Base-by-base conservation (phyloP, 2,113 vertebrate genomes). In the Zingel zingel region DNA sequence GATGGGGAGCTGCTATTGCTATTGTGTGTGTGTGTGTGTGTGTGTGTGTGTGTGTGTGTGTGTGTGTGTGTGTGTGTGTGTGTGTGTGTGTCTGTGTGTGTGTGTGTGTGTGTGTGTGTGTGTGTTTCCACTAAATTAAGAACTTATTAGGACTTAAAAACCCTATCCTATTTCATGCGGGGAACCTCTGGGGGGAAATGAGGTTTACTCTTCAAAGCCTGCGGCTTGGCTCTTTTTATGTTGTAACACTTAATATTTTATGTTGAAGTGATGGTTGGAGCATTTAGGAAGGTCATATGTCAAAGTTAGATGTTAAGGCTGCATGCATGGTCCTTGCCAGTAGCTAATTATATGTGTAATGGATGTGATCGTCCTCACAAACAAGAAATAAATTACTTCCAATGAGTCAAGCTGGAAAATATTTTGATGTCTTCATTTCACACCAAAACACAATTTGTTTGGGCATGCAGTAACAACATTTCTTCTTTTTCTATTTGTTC, bases 111-210 rank as follows among this genome's bases (percentile, higher is more conserved):
- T 16, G 51, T 47, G 43, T 59, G 50, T 3, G 69, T 62, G 82
- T 70, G 72, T 88, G 82, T 89, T 85, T 86, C 86, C 81, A 88
- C 88, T 91, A 89, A 91, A 91, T 93, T 88, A 90, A 89, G 86
- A 88, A 91, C 75, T 91, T 92, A 93, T 93, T 92, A 85, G 86
- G 87, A 88, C 84, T 93, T 91, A 85, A 88, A 90, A 91, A 84
- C 48, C 83, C 48, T 51, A 84, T 92, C 86, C 68, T 39, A 70
- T 93, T 94, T 92, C 90, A 91, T 33, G 47, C 78, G 16, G 73
- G 58, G 78, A 88, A 73, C 86, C 87, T 90, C 83, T 48, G 39
- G 77, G 77, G 53, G 85, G 70, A 63, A 86, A 78, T 12, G 33
- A 59, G 87, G 83, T 85, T 88, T 87, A 87, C 63, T 74, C 91